Percentiles rank a stretch among this genome's conserved stretches.
These are phyloP conservation scores for Celastrina argiolus DNA, from an alignment of 2,888 invertebrate genomes.

Conservation along the genomic window DNA sequence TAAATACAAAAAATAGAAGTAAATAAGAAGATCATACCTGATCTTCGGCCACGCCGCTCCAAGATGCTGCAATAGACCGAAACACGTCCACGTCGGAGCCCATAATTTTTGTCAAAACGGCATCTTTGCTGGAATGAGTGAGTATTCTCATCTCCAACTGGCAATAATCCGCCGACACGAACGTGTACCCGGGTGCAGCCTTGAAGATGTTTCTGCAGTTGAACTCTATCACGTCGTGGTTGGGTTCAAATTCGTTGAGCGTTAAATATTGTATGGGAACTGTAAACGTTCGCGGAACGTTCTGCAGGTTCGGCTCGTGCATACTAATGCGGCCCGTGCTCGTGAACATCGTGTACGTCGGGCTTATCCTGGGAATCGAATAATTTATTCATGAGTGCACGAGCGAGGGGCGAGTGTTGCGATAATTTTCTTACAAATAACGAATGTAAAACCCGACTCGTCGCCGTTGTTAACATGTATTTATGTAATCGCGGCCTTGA, in stretches of 20 bases:
- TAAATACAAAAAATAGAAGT: no score
- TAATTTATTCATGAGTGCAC: constrained; percentile 34
- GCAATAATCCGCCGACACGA: constrained; percentile 96
- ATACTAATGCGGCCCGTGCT: constrained; percentile 92
- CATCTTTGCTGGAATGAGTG: constrained; percentile 92
- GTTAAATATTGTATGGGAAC: constrained; percentile 63
- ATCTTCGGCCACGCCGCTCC: constrained; percentile 83
- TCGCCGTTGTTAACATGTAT: constrained; percentile 8
- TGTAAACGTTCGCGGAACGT: constrained; percentile 90
- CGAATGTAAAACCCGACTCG: neutral
- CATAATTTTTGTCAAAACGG: constrained; percentile 82
- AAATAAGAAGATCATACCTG: constrained; percentile 58
- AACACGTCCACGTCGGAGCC: constrained; percentile 86
- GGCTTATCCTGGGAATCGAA: constrained; percentile 76
- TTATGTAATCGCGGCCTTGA: constrained; percentile 1
- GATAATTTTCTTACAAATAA: constrained; percentile 4
- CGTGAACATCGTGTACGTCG: constrained; percentile 82
- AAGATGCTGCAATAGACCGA: constrained; percentile 89
- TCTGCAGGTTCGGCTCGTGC: constrained; percentile 95
- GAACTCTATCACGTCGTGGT: constrained; percentile 64
- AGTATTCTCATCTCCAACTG: constrained; percentile 96
- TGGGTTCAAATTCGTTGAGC: constrained; percentile 37
- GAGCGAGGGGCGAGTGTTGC: neutral
- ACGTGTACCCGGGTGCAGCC: constrained; percentile 75
- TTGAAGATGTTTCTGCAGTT: constrained; percentile 85